phyloP scores from a whole-genome alignment of 2,888 invertebrate species.

The Lasioglossum villosulum region DNA sequence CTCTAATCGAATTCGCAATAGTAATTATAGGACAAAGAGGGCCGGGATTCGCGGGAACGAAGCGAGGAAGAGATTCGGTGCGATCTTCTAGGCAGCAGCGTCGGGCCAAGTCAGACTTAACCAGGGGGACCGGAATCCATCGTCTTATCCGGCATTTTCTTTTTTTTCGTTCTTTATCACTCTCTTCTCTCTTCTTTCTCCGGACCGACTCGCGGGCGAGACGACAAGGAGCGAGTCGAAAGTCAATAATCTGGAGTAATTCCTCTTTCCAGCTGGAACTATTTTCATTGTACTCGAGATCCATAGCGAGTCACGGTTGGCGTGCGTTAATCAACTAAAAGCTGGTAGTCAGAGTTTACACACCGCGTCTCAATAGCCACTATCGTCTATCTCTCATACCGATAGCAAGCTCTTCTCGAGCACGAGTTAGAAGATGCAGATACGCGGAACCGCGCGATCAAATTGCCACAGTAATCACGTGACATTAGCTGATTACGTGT shows the following conservation, averaged over 20 bases:
- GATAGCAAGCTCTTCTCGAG: conserved; percentile 62
- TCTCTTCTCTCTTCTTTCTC: conserved; percentile 39
- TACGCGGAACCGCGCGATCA: conserved; percentile 29
- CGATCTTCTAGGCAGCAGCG: conserved; percentile 12
- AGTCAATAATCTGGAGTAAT: conserved; percentile 78
- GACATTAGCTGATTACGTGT: conserved; percentile 64
- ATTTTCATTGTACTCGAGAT: conserved; percentile 76
- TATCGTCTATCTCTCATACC: conserved; percentile 72
- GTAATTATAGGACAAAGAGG: not conserved
- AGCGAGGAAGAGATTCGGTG: not conserved
- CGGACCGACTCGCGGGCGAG: conserved; percentile 38
- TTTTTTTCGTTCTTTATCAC: not conserved
- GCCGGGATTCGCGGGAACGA: not conserved
- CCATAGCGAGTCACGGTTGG: conserved; percentile 66
- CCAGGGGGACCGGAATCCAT: conserved; percentile 48
- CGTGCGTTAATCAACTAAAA: conserved; percentile 81
- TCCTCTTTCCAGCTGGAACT: conserved; percentile 74
- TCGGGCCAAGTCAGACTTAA: conserved; percentile 26
- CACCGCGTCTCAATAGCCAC: conserved; percentile 73
- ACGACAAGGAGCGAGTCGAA: conserved; percentile 64
- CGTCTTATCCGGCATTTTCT: conserved; percentile 46
- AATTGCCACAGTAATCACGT: conserved; percentile 48
- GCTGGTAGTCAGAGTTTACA: conserved; percentile 79
- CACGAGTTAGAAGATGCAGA: conserved; percentile 30
- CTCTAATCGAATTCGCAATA: not conserved